phyloP scores from a whole-genome alignment of 30 jellyfish, hydroid and myxozoan species.

The Aurelia coerulea region DNA sequence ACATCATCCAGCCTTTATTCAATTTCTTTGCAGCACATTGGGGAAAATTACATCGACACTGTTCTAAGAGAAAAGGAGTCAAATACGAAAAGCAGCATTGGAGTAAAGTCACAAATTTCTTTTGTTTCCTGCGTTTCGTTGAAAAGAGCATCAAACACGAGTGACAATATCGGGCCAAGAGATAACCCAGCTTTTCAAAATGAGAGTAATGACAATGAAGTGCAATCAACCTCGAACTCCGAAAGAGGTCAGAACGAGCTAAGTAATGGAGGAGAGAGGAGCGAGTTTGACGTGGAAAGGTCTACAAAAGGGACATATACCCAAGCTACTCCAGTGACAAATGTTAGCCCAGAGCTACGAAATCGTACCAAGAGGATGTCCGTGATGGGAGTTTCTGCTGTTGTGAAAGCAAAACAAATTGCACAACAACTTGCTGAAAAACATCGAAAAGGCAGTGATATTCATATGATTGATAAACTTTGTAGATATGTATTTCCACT shows the following conservation, averaged over 20 bases:
- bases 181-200: conserved; percentile 25
- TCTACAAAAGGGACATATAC: not conserved
- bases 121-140: too few species aligned
- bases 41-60: too few species aligned
- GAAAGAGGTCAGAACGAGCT: conserved; percentile 31
- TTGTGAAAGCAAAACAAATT: conserved; percentile 48
- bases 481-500: conserved; percentile 78
- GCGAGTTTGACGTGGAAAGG: not conserved
- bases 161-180: not conserved
- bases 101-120: too few species aligned
- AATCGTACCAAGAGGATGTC: too few species aligned
- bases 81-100: too few species aligned
- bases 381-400: not conserved
- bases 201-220: conserved; percentile 2
- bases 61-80: too few species aligned
- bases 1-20: too few species aligned
- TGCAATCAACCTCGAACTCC: not conserved
- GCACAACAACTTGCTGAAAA: conserved; percentile 66
- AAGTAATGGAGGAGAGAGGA: not conserved
- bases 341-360: too few species aligned
- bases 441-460: conserved; percentile 66
- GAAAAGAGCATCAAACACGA: not conserved
- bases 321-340: too few species aligned
- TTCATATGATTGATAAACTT: conserved; percentile 78
- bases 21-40: too few species aligned